Conservation (phyloP, 2,113 vertebrate genomes). For the Alligator mississippiensis region DNA sequence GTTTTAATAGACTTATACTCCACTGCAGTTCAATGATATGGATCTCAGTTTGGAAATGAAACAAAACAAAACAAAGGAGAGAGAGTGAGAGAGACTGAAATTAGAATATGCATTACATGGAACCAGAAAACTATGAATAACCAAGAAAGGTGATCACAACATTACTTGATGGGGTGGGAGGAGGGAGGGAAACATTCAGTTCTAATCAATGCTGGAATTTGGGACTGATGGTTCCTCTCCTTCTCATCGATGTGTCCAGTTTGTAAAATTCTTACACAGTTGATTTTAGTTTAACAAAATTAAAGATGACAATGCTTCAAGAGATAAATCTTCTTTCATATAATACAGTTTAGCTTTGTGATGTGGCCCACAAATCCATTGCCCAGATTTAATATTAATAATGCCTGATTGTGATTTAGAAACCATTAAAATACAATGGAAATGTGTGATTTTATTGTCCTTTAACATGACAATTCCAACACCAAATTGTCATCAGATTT, state of each 20-base stretch:
- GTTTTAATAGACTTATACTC: neutral
- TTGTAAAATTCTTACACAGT: neutral
- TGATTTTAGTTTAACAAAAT: constrained; percentile 11
- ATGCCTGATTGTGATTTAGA: neutral
- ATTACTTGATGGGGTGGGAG: neutral
- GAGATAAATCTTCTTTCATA: neutral
- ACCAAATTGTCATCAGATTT: neutral
- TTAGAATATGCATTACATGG: neutral
- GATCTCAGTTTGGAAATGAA: neutral
- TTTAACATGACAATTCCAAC: neutral
- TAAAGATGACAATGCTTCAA: neutral
- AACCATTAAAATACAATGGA: neutral
- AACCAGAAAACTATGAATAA: neutral
- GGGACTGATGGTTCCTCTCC: neutral
- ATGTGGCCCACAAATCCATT: neutral
- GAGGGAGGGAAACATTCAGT: neutral
- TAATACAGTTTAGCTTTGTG: neutral
- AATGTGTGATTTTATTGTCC: neutral
- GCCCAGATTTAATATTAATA: neutral
- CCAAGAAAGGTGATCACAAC: neutral
- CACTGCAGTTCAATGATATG: neutral
- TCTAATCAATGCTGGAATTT: neutral
- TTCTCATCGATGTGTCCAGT: neutral
- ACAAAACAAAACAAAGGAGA: neutral
- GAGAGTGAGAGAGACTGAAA: neutral